Conservation (phyloP, 1,140 invertebrate genomes). For the Musca domestica region DNA sequence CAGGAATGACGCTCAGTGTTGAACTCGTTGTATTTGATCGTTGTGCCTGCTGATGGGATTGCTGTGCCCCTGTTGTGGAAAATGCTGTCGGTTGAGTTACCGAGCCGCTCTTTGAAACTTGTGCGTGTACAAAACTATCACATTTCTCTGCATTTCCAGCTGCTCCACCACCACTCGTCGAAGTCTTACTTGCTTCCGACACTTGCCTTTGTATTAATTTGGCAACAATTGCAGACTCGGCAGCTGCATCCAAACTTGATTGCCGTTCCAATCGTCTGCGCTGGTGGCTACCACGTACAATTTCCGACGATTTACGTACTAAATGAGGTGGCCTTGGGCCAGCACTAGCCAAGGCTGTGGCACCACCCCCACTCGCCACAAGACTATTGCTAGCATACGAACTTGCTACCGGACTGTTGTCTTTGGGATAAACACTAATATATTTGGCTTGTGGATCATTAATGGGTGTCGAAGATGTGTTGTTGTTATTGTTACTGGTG, state of each 20-base stretch:
- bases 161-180: constrained; percentile 11
- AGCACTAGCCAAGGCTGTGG: background rate
- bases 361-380: background rate
- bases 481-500: constrained; percentile 21
- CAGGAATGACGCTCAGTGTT: constrained; percentile 3
- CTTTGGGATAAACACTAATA: constrained; percentile 46
- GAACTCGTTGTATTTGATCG: constrained; percentile 19
- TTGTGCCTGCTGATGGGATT: constrained; percentile 14
- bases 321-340: constrained; percentile 36
- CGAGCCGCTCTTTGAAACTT: background rate
- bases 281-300: constrained; percentile 45
- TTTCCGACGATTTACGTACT: constrained; percentile 45
- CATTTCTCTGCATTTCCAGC: constrained; percentile 7
- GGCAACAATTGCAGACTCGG: constrained; percentile 29
- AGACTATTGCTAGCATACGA: background rate
- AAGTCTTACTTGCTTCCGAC: constrained; percentile 43
- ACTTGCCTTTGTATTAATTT: constrained; percentile 46
- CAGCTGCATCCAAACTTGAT: constrained; percentile 41
- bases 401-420: constrained; percentile 21
- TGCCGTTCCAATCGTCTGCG: constrained; percentile 41
- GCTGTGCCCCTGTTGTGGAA: background rate
- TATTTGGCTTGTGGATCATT: constrained; percentile 41
- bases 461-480: constrained; percentile 28
- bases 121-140: constrained; percentile 20
- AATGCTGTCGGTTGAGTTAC: background rate